Base-by-base conservation (phyloP, 2,888 invertebrate species). In the Eulithis testata region DNA sequence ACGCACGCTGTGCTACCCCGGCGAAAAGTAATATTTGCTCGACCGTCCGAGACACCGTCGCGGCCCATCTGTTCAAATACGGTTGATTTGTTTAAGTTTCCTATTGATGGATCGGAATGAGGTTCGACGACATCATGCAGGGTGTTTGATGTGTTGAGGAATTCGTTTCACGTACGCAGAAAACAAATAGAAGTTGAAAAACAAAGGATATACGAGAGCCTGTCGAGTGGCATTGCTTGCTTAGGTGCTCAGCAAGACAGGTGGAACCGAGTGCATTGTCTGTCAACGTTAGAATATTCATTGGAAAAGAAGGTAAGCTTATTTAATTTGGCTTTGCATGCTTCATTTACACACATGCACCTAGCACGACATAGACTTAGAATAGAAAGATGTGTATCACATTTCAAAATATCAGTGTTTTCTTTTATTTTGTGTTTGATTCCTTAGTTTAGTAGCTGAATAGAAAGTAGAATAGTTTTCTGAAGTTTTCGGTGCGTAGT, bases 151-250 rank as follows among this genome's bases (percentile, higher is more conserved):
- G 87, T 88, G 87, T 82, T 84, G 80, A 87, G 88, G 88, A 87
- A 89, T 90, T 89, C 85, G 85, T 87, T 87, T 82, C 85, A 87
- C 88, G 88, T 89, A 86, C 85, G 85, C 81, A 82, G 74, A 88
- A 89, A 89, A 87, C 87, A 90, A 91, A 90, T 83, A 90, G 72
- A 83, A 87, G 83, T 85, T 74, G 80, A 82, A 88, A 89, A 90
- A 91, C 90, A 90, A 90, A 90, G 89, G 88, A 83, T 87, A 80
- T 64, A 63, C 77, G 82, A 84, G 82, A 81, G 76, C 79, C 77
- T 79, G 76, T 76, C 78, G 74, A 78, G 82, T 80, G 82, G 82
- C 77, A 81, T 79, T 88, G 89, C 88, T 91, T 89, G 87, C 86
- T 88, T 87, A 91, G 91, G 86, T 90, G 91, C 80, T 80, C 76